Evolutionary conservation across 37 sponge, comb jelly and placozoan species (phyloP), one percentile per base, ranked within the genome.

Genomic region (Beroe ovata): DNA sequence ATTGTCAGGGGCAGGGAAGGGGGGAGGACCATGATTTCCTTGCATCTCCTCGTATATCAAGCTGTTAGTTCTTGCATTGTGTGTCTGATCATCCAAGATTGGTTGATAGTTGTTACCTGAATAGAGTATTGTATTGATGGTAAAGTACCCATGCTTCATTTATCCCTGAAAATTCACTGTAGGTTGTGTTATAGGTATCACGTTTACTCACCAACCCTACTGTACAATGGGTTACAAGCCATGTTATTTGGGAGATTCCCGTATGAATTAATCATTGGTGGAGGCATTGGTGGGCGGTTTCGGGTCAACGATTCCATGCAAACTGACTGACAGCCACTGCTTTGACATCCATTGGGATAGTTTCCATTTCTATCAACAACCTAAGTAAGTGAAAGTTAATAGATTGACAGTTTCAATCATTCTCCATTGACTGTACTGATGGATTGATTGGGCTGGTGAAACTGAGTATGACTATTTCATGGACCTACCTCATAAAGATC

Each of bases 301-400:
- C 84, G 39, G 2, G 30, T 34, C 69, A 66, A 11, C 18, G 69
- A 66, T 25, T 66, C 69, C 25, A 37, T 32, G 63, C 63, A 61
- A 1, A 39, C 22, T 2, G 84, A 36, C 54, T 39, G 42, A n/a
- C 54, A 42, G 0, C 84, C 84, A 19, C 4, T 77, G 47, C 84
- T 77, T 1, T 66, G 69, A 42, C 84, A 77, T 20, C 54, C 38
- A 54, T 19, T 19, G 0, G 84, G 84, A 42, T 77, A 77, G 84
- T 77, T 77, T n/a, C 84, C 84, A 36, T 42, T 77, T 3, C 54
- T 77, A 29, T 77, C 84, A 37, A 77, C 84, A 14, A 66, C 69
- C 69, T 66, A 18, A 30, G 36, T 34, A 66, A 25, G 22, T 26
- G 22, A 25, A n/a, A n/a, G n/a, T n/a, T n/a, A n/a, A n/a, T n/a